phyloP scores from a whole-genome alignment of 2,888 invertebrate genomes.

The Papilio protenor region DNA sequence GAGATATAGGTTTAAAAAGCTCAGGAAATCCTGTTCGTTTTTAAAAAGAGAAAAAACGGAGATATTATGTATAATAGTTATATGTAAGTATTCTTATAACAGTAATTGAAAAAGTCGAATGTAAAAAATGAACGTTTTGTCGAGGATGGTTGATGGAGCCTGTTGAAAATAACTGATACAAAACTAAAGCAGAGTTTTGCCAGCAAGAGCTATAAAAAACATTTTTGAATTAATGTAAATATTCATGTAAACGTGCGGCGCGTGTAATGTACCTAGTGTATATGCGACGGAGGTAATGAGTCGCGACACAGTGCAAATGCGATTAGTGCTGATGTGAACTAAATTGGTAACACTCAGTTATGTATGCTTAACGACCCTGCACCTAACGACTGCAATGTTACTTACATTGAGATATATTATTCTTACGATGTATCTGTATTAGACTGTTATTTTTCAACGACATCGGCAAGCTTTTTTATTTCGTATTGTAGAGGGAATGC shows the following conservation, averaged over 20 bases:
- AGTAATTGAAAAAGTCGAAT: too few relatives aligned
- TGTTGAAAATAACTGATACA: too few relatives aligned
- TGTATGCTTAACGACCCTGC: slow-evolving; percentile 17
- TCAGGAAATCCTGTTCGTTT: not conserved
- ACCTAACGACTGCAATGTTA: not conserved
- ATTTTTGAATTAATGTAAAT: not conserved
- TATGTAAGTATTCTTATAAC: too few relatives aligned
- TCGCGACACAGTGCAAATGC: slow-evolving; percentile 7
- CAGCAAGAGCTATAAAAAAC: not conserved
- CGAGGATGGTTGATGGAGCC: too few relatives aligned
- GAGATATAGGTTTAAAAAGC: not conserved
- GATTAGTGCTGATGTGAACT: not conserved
- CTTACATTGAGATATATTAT: not conserved
- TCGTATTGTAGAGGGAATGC: not conserved
- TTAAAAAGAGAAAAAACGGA: too few relatives aligned
- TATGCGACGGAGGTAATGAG: not conserved
- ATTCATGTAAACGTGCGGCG: not conserved
- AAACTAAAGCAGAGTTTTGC: not conserved
- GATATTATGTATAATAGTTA: too few relatives aligned
- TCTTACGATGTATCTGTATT: not conserved
- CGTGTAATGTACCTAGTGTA: not conserved
- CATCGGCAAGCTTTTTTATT: not conserved
- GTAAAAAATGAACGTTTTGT: too few relatives aligned
- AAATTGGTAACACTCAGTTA: slow-evolving; percentile 17
- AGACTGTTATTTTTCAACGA: not conserved